phyloP scores from a whole-genome alignment of 2,888 invertebrate species.

The Tryphoninae sp. region DNA sequence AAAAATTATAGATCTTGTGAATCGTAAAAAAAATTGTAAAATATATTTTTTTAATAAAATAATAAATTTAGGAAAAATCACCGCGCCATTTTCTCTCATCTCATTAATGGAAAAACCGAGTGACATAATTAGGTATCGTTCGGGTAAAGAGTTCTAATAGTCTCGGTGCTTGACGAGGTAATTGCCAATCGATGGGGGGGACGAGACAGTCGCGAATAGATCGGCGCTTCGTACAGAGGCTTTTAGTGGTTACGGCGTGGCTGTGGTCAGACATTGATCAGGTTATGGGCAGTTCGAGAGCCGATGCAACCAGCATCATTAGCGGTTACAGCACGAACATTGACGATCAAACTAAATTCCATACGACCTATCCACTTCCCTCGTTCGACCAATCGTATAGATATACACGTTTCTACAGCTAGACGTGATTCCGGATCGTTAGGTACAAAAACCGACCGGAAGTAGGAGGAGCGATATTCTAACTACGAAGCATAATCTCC shows the following conservation, averaged over 20 bases:
- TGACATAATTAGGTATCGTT: constrained; percentile 38
- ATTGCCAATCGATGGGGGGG: constrained; percentile 54
- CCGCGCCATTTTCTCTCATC: not conserved
- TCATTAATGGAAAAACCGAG: constrained; percentile 30
- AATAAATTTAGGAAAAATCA: not conserved
- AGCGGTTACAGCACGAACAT: constrained; percentile 50
- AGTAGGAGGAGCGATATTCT: constrained; percentile 10
- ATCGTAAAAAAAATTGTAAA: not conserved
- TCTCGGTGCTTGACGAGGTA: constrained; percentile 53
- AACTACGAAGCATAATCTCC: constrained; percentile 7
- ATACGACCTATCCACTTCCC: constrained; percentile 18
- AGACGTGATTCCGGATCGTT: constrained; percentile 7
- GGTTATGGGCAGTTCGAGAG: constrained; percentile 56
- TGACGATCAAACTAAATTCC: constrained; percentile 56
- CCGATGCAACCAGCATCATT: constrained; percentile 54
- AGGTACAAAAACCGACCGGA: constrained; percentile 22
- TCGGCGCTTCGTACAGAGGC: constrained; percentile 44
- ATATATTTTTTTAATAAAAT: not conserved
- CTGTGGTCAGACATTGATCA: constrained; percentile 63
- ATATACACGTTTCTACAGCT: not conserved
- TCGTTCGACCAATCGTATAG: constrained; percentile 6
- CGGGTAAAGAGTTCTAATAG: constrained; percentile 45
- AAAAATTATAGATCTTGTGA: not conserved
- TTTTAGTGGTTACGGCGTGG: constrained; percentile 59
- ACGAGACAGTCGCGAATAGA: constrained; percentile 33